These are phyloP conservation scores for Gasteruption jaculator DNA, from an alignment of 2,888 invertebrate genomes.

Conservation along the genomic window DNA sequence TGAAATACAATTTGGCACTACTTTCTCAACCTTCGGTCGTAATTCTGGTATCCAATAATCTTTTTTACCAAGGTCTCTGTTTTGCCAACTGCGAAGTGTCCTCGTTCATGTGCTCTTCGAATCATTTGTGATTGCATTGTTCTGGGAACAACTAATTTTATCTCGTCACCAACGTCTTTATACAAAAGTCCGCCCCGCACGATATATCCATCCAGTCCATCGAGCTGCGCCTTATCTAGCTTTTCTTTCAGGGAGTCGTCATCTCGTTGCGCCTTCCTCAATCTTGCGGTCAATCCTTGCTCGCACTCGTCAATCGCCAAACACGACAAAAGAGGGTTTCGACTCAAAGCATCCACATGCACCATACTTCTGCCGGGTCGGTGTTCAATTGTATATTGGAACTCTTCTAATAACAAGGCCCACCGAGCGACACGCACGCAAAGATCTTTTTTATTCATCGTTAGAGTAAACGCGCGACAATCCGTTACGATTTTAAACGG, in stretches of 20 bases:
- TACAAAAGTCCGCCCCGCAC: slow-evolving; percentile 6
- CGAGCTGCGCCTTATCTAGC: slow-evolving; percentile 10
- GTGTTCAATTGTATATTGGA: slow-evolving; percentile 26
- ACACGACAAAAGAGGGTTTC: slow-evolving; percentile 21
- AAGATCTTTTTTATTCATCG: slow-evolving; percentile 26
- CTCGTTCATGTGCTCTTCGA: slow-evolving; percentile 32
- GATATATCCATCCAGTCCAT: slow-evolving; percentile 6
- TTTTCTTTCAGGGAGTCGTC: slow-evolving; percentile 11
- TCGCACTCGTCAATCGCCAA: slow-evolving; percentile 13
- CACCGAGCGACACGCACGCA: slow-evolving; percentile 24
- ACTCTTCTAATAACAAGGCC: slow-evolving; percentile 26
- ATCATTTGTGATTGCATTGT: slow-evolving; percentile 40
- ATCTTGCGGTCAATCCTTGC: slow-evolving; percentile 14
- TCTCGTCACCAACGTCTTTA: slow-evolving; percentile 4
- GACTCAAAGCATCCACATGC: slow-evolving; percentile 28
- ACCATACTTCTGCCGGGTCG: slow-evolving; percentile 24
- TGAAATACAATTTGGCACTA: slow-evolving; percentile 19
- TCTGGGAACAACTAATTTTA: slow-evolving; percentile 33
- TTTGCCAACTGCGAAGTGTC: slow-evolving; percentile 37
- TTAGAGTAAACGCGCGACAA: slow-evolving; percentile 25
- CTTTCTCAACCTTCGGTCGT: slow-evolving; percentile 17
- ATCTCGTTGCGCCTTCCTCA: slow-evolving; percentile 15
- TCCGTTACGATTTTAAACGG: slow-evolving; percentile 29
- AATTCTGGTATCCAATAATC: slow-evolving; percentile 30
- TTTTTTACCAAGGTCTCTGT: slow-evolving; percentile 27